Base-by-base conservation (phyloP, 2,113 vertebrate species). In the Apteryx mantelli region DNA sequence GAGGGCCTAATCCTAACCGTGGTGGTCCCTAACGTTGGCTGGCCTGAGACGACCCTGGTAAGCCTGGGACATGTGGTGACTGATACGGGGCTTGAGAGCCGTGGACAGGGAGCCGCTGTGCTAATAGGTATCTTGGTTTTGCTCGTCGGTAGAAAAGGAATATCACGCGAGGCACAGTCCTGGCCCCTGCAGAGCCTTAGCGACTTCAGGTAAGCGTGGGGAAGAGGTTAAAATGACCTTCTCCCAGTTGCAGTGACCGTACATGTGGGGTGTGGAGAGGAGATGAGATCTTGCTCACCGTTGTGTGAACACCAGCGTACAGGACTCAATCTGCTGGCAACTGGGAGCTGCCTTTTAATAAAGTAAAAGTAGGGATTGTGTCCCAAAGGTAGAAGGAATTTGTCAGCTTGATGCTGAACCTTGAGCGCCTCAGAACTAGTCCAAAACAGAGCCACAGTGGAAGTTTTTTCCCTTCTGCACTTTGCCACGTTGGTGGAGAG, bases 1-100 rank as follows among this genome's bases (percentile, higher is more conserved):
- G 26, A 28, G 40, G 13, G 42, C 76, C 0, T 0, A 8, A 1
- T 30, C 32, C 61, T 9, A 2, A 17, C 55, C 0, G 0, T 1
- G 8, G 20, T 11, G 46, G 16, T 42, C n/a, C 69, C 1, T 0
- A 5, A 58, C 0, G 0, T 52, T 9, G 46, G 5, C 81, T 26
- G 50, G 24, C 22, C 77, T 21, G n/a, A 2, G 42, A 1, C 9
- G 25, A 3, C 44, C 7, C 0, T 0, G 4, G n/a, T 0, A 2
- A 1, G 61, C 24, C 60, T 28, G 38, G 34, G 69, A 30, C 1
- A 18, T 48, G 5, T n/a, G 24, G 8, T 24, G 38, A 16, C 26
- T 22, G 7, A 4, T 8, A 2, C 0, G 0, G 13, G 52, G 28
- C 52, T 22, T 18, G 63, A n/a, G 61, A 75, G 46, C 74, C 4